Conservation (phyloP, 2,797 vertebrate genomes). For the Tapera naevia region DNA sequence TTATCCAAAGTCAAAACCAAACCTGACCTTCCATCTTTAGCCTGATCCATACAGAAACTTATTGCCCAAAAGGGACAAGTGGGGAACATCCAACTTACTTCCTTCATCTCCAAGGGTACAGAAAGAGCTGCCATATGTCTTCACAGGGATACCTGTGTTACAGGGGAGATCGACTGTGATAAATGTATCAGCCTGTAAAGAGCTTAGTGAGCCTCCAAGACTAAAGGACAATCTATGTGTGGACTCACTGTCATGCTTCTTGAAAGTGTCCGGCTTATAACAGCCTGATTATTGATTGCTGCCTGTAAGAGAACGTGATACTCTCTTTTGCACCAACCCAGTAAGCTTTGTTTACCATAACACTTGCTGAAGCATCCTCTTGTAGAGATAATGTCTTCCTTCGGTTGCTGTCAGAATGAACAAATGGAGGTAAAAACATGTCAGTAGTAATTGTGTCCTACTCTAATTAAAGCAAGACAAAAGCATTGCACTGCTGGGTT, state of each 20-base stretch:
- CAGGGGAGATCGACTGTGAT: neutral
- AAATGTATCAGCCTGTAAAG: neutral
- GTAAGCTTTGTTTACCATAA: constrained; percentile 27
- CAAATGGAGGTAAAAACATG: constrained; percentile 38
- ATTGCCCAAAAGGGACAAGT: neutral
- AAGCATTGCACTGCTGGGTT: neutral
- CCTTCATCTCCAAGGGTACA: rapidly evolving
- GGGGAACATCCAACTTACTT: neutral
- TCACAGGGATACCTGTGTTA: neutral
- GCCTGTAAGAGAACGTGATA: neutral
- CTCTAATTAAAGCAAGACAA: constrained; percentile 46
- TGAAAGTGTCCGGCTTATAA: constrained; percentile 31
- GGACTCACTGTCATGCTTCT: neutral
- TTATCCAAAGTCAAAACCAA: neutral
- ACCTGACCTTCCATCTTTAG: neutral
- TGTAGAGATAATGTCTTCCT: constrained; percentile 37
- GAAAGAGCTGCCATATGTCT: neutral
- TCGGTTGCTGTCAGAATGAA: constrained; percentile 23
- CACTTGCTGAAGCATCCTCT: neutral
- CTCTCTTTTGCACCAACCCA: neutral
- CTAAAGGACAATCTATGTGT: constrained; percentile 12
- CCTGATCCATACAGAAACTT: neutral
- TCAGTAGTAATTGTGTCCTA: constrained; percentile 15
- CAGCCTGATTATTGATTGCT: constrained; percentile 14
- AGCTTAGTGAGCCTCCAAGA: neutral